Evolutionary conservation across 2,888 invertebrate genomes (phyloP).

Genomic region (Gryllus longicercus): DNA sequence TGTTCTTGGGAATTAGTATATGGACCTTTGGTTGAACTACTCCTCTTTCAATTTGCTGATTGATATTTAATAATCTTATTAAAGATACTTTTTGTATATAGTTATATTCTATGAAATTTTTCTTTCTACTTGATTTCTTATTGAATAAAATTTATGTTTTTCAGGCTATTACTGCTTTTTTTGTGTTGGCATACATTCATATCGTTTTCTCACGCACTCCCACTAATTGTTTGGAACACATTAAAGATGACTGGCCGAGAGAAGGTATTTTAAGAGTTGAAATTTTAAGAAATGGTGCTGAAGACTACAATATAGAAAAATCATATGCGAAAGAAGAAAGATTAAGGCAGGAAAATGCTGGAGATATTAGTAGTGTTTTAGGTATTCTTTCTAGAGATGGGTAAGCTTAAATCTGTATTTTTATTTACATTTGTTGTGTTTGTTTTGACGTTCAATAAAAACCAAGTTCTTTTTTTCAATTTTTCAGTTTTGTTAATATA

Average conservation of each 20-base stretch:
- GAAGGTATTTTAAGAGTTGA: slow-evolving; percentile 93
- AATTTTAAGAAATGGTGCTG: slow-evolving; percentile 67
- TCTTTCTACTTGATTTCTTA: slow-evolving; percentile 41
- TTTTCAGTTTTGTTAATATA: slow-evolving; percentile 48
- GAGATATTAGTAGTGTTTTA: slow-evolving; percentile 58
- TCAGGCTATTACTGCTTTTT: slow-evolving; percentile 79
- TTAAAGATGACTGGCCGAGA: slow-evolving; percentile 87
- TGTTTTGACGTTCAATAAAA: slow-evolving; percentile 21
- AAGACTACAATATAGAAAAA: slow-evolving; percentile 74
- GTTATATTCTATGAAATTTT: slow-evolving; percentile 43
- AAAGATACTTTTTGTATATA: background rate
- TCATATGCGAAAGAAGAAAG: slow-evolving; percentile 80
- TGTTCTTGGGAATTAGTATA: too few relatives aligned
- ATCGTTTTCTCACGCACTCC: slow-evolving; percentile 89
- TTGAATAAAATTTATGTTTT: slow-evolving; percentile 43
- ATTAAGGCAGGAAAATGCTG: slow-evolving; percentile 60
- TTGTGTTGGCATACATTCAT: slow-evolving; percentile 91
- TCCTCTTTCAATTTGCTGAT: background rate
- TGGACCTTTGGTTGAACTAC: too few relatives aligned
- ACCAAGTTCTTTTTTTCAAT: background rate
- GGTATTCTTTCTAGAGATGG: slow-evolving; percentile 65
- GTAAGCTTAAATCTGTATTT: slow-evolving; percentile 46
- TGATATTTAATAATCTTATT: background rate
- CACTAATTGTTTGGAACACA: slow-evolving; percentile 86
- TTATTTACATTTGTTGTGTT: slow-evolving; percentile 22